Conservation (phyloP, 2,797 vertebrate species). For the Adrianichthys oophorus region DNA sequence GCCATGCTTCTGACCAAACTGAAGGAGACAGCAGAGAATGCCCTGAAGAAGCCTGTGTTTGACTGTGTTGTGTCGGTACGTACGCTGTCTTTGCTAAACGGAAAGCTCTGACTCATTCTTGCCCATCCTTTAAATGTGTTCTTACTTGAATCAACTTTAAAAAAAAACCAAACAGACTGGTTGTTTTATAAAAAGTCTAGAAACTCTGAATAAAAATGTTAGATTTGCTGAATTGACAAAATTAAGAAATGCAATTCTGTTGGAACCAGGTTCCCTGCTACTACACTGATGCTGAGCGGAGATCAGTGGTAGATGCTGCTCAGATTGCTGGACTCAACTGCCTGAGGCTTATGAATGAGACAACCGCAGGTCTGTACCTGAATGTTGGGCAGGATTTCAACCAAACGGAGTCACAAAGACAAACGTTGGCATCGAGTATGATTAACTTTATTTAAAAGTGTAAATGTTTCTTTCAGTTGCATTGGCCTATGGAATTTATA, state of each 20-base stretch:
- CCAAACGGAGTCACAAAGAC: background rate
- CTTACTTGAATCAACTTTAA: constrained; percentile 17
- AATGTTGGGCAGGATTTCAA: constrained; percentile 1
- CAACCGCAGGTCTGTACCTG: constrained; percentile 87
- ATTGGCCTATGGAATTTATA: constrained; percentile 97
- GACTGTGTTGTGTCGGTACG: constrained; percentile 98
- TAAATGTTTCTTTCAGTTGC: constrained; percentile 80
- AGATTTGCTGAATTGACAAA: no score
- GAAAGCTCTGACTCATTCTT: background rate
- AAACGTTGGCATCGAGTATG: background rate
- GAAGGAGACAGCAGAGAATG: constrained; percentile 94
- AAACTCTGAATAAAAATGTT: background rate
- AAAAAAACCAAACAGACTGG: no score
- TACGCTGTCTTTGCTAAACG: constrained; percentile 22
- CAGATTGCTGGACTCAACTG: constrained; percentile 98
- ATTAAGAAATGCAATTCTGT: background rate
- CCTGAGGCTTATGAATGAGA: constrained; percentile 94
- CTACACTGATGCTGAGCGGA: constrained; percentile 94
- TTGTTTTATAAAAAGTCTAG: background rate
- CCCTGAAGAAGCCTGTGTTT: constrained; percentile 94
- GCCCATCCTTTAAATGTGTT: constrained; percentile 3
- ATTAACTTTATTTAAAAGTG: background rate
- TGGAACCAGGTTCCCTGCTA: constrained; percentile 89
- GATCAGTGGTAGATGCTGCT: constrained; percentile 94
- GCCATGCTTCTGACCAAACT: constrained; percentile 97